These are phyloP conservation scores for Sebastiscus tertius DNA, from an alignment of 2,797 vertebrate species.

Conservation along the genomic window DNA sequence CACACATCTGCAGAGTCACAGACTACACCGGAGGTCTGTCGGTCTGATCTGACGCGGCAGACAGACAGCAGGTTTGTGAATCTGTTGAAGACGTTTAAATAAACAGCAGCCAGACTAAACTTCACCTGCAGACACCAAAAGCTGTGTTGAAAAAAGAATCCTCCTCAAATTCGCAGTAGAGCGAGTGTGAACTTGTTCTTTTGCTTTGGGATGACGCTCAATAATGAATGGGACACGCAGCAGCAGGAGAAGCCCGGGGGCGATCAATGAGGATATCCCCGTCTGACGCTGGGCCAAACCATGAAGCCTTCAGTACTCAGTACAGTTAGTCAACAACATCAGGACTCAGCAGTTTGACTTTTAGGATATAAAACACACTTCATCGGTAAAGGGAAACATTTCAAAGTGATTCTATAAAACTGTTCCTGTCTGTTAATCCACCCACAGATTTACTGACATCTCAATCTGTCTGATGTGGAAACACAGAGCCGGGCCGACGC, in stretches of 20 bases:
- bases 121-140: not conserved
- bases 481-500: not conserved
- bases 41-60: too few relatives aligned
- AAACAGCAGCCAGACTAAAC: not conserved
- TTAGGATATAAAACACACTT: not conserved
- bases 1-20: too few relatives aligned
- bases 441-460: not conserved
- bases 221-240: slow-evolving; percentile 22
- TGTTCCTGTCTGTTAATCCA: not conserved
- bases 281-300: not conserved
- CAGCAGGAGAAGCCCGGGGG: slow-evolving; percentile 2
- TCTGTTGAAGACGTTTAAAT: slow-evolving; percentile 1
- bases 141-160: not conserved
- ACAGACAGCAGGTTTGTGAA: not conserved
- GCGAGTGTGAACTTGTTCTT: slow-evolving; percentile 9
- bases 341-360: not conserved
- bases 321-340: not conserved
- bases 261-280: slow-evolving; percentile 36
- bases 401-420: not conserved
- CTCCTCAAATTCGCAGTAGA: not conserved
- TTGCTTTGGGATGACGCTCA: not conserved
- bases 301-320: not conserved
- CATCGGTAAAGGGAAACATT: not conserved
- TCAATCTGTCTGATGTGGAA: not conserved
- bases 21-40: too few relatives aligned